Evolutionary conservation across 1,140 invertebrate species (phyloP), one percentile per base, ranked within the genome.

Genomic region (Hydropsyche tenuis): DNA sequence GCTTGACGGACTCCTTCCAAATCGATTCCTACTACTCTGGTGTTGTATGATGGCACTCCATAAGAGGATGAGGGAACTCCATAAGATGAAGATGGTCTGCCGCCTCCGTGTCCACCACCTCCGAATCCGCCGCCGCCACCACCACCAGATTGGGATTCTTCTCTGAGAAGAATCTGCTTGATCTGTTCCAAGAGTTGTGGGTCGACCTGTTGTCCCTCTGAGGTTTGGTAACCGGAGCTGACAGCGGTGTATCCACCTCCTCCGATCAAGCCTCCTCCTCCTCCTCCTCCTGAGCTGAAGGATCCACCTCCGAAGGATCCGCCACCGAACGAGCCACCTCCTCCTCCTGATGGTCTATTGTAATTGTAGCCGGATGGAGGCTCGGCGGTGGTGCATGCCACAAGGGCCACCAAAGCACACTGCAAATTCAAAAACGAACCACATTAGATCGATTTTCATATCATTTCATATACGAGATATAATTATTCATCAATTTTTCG

Each of bases 1-100:
- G 90, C 91, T 76, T 91, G 91, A 79, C 90, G 89, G 81, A 92
- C 89, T 56, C 89, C 90, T 77, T 92, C 92, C 64, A 93, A 87
- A 81, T 91, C 89, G 81, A 92, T 89, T 68, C 90, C 92, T 65
- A 92, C 90, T 27, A 92, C 90, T 69, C 90, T 87, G 46, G 82
- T 82, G 37, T 82, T 80, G 81, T 87, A 87, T 62, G 81, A 80
- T 11, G 89, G 89, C 0, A 86, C 89, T 65, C 88, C 88, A 80
- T 89, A 89, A 46, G 78, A 79, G 63, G 86, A 81, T 51, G 87
- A 87, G 14, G 89, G 88, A n/a, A 88, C 89, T 83, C 90, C 90
- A 64, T 85, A 86, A 0, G 85, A 82, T 77, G 84, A 83, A 18
- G 82, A 82, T 72, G 85, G 85, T 46, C 81, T 78, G 46, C 84